phyloP scores from a whole-genome alignment of 37 sponge, comb jelly and placozoan species.

The Oopsacas minuta region DNA sequence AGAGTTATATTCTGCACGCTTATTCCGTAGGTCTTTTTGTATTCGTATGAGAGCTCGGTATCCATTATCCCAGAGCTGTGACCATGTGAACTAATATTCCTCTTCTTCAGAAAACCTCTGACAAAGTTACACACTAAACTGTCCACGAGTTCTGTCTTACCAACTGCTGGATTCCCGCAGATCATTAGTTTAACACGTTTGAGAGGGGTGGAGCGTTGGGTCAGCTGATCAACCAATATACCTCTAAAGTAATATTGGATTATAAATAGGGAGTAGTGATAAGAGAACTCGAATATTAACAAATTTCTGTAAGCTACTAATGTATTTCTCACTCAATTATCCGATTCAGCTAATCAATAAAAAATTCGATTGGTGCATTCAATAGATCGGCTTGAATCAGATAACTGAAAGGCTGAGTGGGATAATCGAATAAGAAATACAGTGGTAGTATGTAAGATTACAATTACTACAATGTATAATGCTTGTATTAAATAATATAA shows the following conservation, averaged over 20 bases:
- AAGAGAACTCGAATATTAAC: too few relatives aligned
- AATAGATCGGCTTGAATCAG: too few relatives aligned
- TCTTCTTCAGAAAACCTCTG: background rate
- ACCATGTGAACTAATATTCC: background rate
- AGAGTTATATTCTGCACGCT: background rate
- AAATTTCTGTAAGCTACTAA: too few relatives aligned
- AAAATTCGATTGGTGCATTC: too few relatives aligned
- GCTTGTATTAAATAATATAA: too few relatives aligned
- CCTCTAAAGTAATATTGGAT: conserved; percentile 31
- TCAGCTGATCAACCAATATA: conserved; percentile 40
- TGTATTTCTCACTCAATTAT: too few relatives aligned
- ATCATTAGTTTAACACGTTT: conserved; percentile 53
- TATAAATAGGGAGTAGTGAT: background rate
- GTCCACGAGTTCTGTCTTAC: conserved; percentile 62
- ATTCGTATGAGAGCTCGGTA: background rate
- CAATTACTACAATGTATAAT: too few relatives aligned
- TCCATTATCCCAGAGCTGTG: conserved; percentile 3
- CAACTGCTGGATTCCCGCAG: conserved; percentile 66
- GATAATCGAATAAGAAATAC: too few relatives aligned
- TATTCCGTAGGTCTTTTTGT: conserved; percentile 8
- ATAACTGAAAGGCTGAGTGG: too few relatives aligned
- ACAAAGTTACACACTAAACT: conserved; percentile 38
- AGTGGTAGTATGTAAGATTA: too few relatives aligned
- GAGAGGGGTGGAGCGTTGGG: conserved; percentile 28
- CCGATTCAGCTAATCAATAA: too few relatives aligned